These are phyloP conservation scores for Hylaea fasciaria DNA, from an alignment of 2,888 invertebrate species.

Conservation along the genomic window DNA sequence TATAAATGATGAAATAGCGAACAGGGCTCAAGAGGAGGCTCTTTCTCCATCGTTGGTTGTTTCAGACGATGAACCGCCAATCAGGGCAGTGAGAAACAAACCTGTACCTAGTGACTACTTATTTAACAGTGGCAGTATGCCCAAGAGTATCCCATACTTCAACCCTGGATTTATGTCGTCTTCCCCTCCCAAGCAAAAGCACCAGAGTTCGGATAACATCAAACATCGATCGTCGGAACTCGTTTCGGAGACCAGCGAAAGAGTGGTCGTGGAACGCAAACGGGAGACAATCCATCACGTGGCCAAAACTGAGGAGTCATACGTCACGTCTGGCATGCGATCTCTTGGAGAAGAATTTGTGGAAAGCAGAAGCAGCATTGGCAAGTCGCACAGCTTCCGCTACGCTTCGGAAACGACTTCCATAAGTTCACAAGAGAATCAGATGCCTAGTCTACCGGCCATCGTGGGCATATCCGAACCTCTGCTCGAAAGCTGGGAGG, in stretches of 20 bases:
- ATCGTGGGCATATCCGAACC: conserved; percentile 82
- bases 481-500: conserved; percentile 81
- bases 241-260: conserved; percentile 69
- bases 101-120: conserved; percentile 67
- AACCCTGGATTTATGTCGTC: conserved; percentile 70
- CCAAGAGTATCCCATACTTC: conserved; percentile 76
- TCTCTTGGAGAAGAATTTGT: conserved; percentile 77
- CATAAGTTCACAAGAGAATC: conserved; percentile 78
- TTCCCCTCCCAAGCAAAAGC: conserved; percentile 76
- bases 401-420: conserved; percentile 82
- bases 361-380: conserved; percentile 84
- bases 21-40: conserved; percentile 62
- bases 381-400: conserved; percentile 90
- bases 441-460: conserved; percentile 81
- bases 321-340: conserved; percentile 66
- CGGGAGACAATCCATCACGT: conserved; percentile 61
- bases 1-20: conserved; percentile 69
- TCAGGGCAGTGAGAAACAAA: conserved; percentile 69
- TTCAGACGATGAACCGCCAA: conserved; percentile 70
- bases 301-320: conserved; percentile 71
- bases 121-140: conserved; percentile 77
- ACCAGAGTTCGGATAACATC: conserved; percentile 76
- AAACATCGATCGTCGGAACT: conserved; percentile 74
- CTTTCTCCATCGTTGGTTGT: conserved; percentile 61
- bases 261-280: conserved; percentile 57